Evolutionary conservation across 2,888 invertebrate genomes (phyloP).

Genomic region (Eubasilissa splendida): DNA sequence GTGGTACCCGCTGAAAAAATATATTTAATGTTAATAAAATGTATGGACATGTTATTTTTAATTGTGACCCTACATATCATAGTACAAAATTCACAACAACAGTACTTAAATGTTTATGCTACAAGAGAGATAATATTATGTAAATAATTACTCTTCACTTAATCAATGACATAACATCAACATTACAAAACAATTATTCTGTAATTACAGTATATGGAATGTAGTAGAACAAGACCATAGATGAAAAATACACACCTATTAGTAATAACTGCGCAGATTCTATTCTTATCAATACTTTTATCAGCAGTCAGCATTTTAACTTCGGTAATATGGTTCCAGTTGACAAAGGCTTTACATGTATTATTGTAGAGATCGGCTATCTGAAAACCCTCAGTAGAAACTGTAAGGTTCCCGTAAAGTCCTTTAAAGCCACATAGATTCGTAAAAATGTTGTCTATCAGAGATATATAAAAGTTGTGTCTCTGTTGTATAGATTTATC

Average conservation of each 20-base stretch:
- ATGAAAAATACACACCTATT: constrained; percentile 68
- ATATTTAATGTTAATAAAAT: too few relatives aligned
- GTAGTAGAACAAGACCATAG: too few relatives aligned
- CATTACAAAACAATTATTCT: too few relatives aligned
- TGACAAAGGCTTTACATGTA: constrained; percentile 70
- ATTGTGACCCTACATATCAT: too few relatives aligned
- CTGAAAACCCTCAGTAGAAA: constrained; percentile 72
- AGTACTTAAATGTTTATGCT: too few relatives aligned
- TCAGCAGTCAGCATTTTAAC: constrained; percentile 71
- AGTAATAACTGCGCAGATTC: constrained; percentile 75
- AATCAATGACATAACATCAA: too few relatives aligned
- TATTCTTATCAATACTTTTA: constrained; percentile 71
- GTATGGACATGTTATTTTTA: too few relatives aligned
- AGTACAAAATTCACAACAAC: too few relatives aligned
- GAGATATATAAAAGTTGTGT: constrained; percentile 71
- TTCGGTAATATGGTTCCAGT: constrained; percentile 76
- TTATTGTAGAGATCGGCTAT: constrained; percentile 72
- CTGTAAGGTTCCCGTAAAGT: constrained; percentile 73
- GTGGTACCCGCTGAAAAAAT: too few relatives aligned
- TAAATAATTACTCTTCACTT: too few relatives aligned
- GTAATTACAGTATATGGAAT: too few relatives aligned
- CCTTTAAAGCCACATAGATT: constrained; percentile 75
- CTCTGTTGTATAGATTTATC: constrained; percentile 39
- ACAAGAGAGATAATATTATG: too few relatives aligned
- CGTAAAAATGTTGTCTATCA: constrained; percentile 77